Percentiles rank a stretch among this genome's conserved stretches.
These are phyloP conservation scores for Pegoplata infirma DNA, from an alignment of 2,888 invertebrate species.

Conservation along the genomic window DNA sequence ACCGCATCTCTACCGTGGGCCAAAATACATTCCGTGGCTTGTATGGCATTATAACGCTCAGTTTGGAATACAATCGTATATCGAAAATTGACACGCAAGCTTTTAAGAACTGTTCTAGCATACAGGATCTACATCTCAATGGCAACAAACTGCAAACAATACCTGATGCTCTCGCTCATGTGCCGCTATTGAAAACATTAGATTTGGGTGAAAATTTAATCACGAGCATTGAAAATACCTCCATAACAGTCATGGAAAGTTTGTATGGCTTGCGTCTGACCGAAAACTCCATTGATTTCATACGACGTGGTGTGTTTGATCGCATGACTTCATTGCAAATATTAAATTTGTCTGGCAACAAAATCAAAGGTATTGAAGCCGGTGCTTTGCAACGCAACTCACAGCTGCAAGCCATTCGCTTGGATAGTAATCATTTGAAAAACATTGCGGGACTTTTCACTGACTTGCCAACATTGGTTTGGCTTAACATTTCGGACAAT, in stretches of 20 bases:
- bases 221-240: constrained; percentile 87
- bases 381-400: constrained; percentile 88
- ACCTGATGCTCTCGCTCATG: constrained; percentile 89
- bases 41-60: constrained; percentile 89
- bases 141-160: constrained; percentile 89
- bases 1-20: constrained; percentile 89
- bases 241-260: constrained; percentile 90
- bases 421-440: constrained; percentile 91
- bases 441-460: constrained; percentile 91
- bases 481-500: constrained; percentile 95
- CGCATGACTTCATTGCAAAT: constrained; percentile 90
- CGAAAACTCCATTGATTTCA: constrained; percentile 90
- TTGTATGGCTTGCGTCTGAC: constrained; percentile 92
- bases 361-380: constrained; percentile 86
- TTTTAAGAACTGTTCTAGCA: constrained; percentile 91
- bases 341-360: constrained; percentile 92
- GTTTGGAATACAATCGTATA: constrained; percentile 91
- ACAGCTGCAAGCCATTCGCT: constrained; percentile 90
- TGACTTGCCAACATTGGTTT: constrained; percentile 89
- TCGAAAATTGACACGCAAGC: constrained; percentile 90
- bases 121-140: constrained; percentile 93
- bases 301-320: constrained; percentile 87
- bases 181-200: constrained; percentile 90
- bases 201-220: constrained; percentile 96
- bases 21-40: constrained; percentile 91